Evolutionary conservation across 2,888 invertebrate genomes (phyloP).

Genomic region (Dione juno): DNA sequence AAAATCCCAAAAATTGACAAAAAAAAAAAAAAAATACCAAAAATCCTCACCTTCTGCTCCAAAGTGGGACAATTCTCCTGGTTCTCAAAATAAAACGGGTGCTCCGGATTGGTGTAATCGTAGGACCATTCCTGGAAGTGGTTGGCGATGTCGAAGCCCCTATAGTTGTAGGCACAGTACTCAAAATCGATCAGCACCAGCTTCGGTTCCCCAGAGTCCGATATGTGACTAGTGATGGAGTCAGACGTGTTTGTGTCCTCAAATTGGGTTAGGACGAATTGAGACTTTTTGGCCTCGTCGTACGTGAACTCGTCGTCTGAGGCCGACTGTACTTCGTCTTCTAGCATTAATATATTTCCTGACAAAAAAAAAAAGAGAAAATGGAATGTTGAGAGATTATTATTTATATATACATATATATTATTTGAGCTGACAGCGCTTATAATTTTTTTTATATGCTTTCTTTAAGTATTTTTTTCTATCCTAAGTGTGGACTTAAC

Average conservation of each 20-base stretch:
- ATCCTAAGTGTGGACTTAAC: too few relatives aligned
- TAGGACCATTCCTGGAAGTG: constrained; percentile 97
- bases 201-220: constrained; percentile 81
- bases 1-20: not conserved
- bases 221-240: constrained; percentile 63
- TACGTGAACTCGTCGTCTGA: constrained; percentile 61
- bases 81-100: constrained; percentile 90
- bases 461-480: too few relatives aligned
- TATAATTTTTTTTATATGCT: too few relatives aligned
- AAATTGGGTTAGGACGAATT: constrained; percentile 48
- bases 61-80: constrained; percentile 88
- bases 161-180: constrained; percentile 95
- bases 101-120: constrained; percentile 91
- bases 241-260: constrained; percentile 71
- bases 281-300: constrained; percentile 49
- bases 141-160: constrained; percentile 97
- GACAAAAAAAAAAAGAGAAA: constrained; percentile 42
- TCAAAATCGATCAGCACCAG: constrained; percentile 95
- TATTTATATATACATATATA: not conserved
- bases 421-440: too few relatives aligned
- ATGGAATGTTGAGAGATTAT: not conserved
- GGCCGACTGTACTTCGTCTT: constrained; percentile 55
- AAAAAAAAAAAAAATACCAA: not conserved
- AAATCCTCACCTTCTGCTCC: constrained; percentile 88
- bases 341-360: constrained; percentile 83